Evolutionary conservation across 35 echinoderm and acorn worm genomes (phyloP).

Genomic region (Heliocidaris erythrogramma): DNA sequence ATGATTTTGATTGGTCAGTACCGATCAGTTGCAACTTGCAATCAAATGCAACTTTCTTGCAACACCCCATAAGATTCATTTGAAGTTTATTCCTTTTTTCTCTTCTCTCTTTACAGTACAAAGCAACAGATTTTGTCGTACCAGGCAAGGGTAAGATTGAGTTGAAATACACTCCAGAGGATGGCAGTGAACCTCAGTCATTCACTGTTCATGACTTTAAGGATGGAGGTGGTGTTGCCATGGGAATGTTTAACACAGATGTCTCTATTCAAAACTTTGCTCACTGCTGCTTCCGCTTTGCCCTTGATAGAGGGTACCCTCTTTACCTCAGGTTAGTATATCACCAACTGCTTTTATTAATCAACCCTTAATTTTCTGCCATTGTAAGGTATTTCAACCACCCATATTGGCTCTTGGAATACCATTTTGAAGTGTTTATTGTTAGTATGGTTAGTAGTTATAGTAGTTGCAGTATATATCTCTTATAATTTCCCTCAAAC

Average conservation of each 20-base stretch:
- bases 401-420: no score
- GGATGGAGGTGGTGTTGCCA: conserved; percentile 95
- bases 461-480: no score
- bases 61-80: no score
- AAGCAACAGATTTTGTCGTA: conserved; percentile 98
- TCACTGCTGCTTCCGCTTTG: conserved; percentile 79
- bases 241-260: conserved; percentile 99
- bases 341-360: no score
- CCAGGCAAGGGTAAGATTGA: conserved; percentile 85
- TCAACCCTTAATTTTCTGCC: no score
- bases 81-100: not conserved
- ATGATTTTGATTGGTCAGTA: no score
- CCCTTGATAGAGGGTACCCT: conserved; percentile 78
- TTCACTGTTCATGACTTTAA: conserved; percentile 76
- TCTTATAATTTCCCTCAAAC: no score
- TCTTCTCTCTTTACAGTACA: conserved; percentile 70
- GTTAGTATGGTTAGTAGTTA: no score
- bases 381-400: no score
- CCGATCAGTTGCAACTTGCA: no score
- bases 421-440: no score
- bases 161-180: conserved; percentile 80
- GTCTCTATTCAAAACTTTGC: conserved; percentile 90
- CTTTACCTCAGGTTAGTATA: conserved; percentile 81
- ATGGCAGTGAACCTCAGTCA: conserved; percentile 66
- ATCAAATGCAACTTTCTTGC: no score